phyloP scores from a whole-genome alignment of 2,888 invertebrate species.

The Heliconius aoede region DNA sequence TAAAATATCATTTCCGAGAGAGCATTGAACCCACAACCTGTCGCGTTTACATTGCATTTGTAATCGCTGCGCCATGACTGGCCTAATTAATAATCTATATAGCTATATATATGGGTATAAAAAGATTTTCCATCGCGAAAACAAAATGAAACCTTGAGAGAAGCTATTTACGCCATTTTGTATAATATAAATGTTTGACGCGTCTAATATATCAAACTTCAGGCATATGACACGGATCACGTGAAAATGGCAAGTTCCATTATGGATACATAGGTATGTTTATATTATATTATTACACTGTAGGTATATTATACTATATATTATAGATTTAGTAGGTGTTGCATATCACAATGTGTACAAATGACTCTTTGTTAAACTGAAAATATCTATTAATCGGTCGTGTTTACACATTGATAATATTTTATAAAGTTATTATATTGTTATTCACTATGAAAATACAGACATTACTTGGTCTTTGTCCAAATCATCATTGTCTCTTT shows the following conservation, averaged over 20 bases:
- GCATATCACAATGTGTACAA: background rate
- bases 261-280: background rate
- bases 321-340: no score
- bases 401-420: background rate
- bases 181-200: slow-evolving; percentile 5
- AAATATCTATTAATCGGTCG: background rate
- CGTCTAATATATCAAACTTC: slow-evolving; percentile 1
- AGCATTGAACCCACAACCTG: no score
- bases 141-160: background rate
- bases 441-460: background rate
- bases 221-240: slow-evolving; percentile 4
- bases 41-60: no score
- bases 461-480: background rate
- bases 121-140: background rate
- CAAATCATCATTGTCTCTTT: background rate
- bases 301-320: background rate
- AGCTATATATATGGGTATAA: no score
- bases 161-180: background rate
- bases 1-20: no score
- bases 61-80: no score
- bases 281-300: background rate
- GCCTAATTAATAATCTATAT: no score
- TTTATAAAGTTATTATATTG: background rate
- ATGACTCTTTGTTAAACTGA: slow-evolving; percentile 16
- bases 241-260: background rate